Conservation (phyloP, 2,797 vertebrate genomes). For the Orientallactaga sibirica region DNA sequence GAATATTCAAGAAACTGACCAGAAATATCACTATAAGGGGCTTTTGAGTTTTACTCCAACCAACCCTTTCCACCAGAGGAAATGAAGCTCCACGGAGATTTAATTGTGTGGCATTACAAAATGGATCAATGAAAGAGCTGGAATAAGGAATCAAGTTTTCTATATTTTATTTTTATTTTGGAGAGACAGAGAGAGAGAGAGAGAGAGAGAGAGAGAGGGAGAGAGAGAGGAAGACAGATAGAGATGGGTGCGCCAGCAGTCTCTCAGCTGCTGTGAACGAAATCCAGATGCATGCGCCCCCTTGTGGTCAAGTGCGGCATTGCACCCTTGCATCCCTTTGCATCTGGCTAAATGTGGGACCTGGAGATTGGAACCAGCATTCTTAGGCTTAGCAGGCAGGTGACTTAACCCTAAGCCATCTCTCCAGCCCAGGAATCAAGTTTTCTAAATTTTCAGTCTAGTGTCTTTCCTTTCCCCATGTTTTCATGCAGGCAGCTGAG, state of each 20-base stretch:
- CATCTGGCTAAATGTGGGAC: too few relatives aligned
- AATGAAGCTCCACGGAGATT: neutral
- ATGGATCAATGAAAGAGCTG: neutral
- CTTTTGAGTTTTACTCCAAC: neutral
- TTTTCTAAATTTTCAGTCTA: conserved; percentile 2
- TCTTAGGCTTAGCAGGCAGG: too few relatives aligned
- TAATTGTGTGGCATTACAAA: neutral
- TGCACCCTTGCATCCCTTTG: too few relatives aligned
- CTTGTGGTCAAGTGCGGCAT: too few relatives aligned
- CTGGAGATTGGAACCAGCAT: too few relatives aligned
- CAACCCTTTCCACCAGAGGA: neutral
- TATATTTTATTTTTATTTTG: neutral
- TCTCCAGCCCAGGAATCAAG: neutral
- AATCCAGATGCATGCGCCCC: too few relatives aligned
- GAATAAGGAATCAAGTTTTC: neutral
- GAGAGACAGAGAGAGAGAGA: too few relatives aligned
- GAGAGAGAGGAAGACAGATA: too few relatives aligned
- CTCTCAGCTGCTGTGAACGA: too few relatives aligned
- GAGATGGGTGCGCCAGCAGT: too few relatives aligned
- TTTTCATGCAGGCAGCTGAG: neutral
- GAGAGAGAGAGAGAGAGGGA: too few relatives aligned
- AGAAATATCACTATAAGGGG: neutral
- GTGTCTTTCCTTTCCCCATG: neutral
- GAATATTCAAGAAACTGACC: neutral
- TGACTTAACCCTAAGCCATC: too few relatives aligned